Evolutionary conservation across 2,888 invertebrate species (phyloP).

Genomic region (Trimorus sp.): DNA sequence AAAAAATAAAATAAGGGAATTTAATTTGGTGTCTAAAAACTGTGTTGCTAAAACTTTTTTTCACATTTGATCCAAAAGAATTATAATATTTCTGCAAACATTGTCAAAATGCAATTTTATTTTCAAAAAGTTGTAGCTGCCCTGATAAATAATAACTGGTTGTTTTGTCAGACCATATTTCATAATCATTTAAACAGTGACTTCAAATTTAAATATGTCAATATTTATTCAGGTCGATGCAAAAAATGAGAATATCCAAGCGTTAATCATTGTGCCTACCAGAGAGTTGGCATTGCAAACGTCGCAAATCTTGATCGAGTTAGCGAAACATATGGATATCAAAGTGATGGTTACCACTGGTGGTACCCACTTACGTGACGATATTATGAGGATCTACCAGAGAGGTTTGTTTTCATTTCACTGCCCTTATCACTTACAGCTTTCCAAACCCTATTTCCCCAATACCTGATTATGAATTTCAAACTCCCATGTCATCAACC

Average conservation of each 20-base stretch:
- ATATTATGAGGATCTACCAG: constrained; percentile 99
- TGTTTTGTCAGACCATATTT: too few relatives aligned
- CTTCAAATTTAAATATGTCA: too few relatives aligned
- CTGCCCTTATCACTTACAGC: not conserved
- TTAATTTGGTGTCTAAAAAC: too few relatives aligned
- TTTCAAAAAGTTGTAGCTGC: too few relatives aligned
- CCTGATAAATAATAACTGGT: too few relatives aligned
- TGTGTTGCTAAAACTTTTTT: too few relatives aligned
- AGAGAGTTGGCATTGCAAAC: constrained; percentile 99
- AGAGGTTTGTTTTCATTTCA: constrained; percentile 88
- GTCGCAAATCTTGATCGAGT: constrained; percentile 99
- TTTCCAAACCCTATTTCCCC: constrained; percentile 17
- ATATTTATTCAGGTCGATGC: constrained; percentile 85
- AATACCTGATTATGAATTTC: not conserved
- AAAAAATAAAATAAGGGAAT: too few relatives aligned
- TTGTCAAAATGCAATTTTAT: too few relatives aligned
- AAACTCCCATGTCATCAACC: constrained; percentile 14
- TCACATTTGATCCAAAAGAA: too few relatives aligned
- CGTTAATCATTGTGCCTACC: constrained; percentile 98
- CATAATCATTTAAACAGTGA: too few relatives aligned
- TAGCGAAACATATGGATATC: constrained; percentile 98
- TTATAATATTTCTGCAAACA: too few relatives aligned
- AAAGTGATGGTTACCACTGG: constrained; percentile 99
- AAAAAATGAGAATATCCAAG: constrained; percentile 96
- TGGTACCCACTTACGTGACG: constrained; percentile 98